Conservation (phyloP, 2,888 invertebrate genomes). For the Phaedon cochleariae region DNA sequence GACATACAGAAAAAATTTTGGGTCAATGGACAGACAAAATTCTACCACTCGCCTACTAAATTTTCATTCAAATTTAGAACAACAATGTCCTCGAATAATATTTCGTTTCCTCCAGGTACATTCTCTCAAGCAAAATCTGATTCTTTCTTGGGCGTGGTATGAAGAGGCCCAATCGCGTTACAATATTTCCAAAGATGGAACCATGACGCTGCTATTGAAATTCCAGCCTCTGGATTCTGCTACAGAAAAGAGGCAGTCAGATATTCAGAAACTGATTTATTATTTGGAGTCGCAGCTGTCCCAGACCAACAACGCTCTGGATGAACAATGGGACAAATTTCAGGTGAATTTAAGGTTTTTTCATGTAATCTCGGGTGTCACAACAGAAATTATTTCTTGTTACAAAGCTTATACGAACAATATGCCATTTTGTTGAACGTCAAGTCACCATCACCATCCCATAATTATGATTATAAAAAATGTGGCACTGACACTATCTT, state of each 20-base stretch:
- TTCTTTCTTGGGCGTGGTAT: constrained; percentile 68
- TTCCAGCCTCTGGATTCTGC: constrained; percentile 70
- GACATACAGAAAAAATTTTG: no score
- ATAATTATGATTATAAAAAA: no score
- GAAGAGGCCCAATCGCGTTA: constrained; percentile 67
- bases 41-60: no score
- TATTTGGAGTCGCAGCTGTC: constrained; percentile 80
- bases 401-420: no score
- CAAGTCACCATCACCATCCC: no score
- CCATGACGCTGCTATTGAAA: constrained; percentile 52
- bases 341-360: constrained; percentile 54
- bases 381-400: no score
- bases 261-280: constrained; percentile 74
- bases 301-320: constrained; percentile 76
- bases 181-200: constrained; percentile 56
- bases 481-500: no score
- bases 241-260: constrained; percentile 72
- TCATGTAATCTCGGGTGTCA: no score
- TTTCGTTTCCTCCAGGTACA: constrained; percentile 54
- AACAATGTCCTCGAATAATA: no score
- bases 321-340: constrained; percentile 78
- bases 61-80: no score
- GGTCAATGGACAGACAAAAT: no score
- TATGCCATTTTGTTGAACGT: no score
- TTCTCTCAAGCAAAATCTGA: constrained; percentile 64